Evolutionary conservation across 2,113 vertebrate species (phyloP).

Genomic region (Irena cyanogastra): DNA sequence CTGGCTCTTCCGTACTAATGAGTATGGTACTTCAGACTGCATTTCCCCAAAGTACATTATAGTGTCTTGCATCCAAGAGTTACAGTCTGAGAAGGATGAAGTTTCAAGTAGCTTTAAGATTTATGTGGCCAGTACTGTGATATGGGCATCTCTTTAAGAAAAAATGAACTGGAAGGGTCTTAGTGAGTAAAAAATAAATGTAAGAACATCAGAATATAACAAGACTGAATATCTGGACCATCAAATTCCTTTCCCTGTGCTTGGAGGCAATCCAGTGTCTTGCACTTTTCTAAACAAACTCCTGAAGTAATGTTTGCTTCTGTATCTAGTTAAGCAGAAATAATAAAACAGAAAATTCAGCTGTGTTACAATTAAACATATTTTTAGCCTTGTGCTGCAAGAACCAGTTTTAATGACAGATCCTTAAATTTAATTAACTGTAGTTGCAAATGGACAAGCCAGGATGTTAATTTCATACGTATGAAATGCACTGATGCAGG

Average conservation of each 20-base stretch:
- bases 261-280: neutral
- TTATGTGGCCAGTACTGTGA: neutral
- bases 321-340: neutral
- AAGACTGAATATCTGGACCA: neutral
- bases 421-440: neutral
- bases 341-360: neutral
- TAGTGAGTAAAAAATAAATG: neutral
- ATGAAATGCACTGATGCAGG: neutral
- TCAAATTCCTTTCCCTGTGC: neutral
- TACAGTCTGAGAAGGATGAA: neutral
- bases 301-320: neutral
- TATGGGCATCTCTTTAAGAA: neutral
- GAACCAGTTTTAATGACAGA: neutral
- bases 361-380: neutral
- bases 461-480: neutral
- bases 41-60: neutral
- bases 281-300: neutral
- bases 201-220: neutral
- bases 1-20: neutral
- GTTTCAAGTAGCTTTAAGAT: neutral
- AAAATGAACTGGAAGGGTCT: neutral
- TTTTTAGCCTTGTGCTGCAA: neutral
- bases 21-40: rapidly evolving
- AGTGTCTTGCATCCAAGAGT: neutral
- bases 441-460: neutral